A percentile compares a stretch with the other conserved stretches of the same genome.
Conservation (phyloP, 2,797 vertebrate species). For the Spondyliosoma cantharus region DNA sequence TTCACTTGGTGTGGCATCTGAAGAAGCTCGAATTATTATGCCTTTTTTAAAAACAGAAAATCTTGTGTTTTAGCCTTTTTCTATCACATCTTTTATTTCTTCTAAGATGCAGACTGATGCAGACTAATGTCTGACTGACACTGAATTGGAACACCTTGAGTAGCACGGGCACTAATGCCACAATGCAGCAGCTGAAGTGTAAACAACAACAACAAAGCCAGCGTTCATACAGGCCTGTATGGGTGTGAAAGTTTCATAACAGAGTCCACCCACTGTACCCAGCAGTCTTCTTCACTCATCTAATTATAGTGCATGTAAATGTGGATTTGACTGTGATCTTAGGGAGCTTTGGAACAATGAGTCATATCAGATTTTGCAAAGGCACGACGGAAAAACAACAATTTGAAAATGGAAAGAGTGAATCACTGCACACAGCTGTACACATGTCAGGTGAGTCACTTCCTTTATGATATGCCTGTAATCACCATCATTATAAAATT, state of each 20-base stretch:
- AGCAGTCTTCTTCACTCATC: constrained; percentile 32
- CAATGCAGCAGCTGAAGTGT: constrained; percentile 7
- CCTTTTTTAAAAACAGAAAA: background rate
- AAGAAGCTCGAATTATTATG: background rate
- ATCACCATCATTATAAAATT: constrained; percentile 46
- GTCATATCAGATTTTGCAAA: constrained; percentile 39
- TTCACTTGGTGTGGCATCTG: background rate
- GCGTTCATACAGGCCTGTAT: constrained; percentile 3
- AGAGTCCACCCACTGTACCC: constrained; percentile 43
- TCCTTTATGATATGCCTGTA: constrained; percentile 25
- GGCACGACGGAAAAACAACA: constrained; percentile 31
- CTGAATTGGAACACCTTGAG: constrained; percentile 4
- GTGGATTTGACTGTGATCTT: constrained; percentile 46
- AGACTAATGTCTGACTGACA: constrained; percentile 4
- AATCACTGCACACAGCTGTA: constrained; percentile 43
- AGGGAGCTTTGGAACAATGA: constrained; percentile 47
- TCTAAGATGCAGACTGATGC: background rate
- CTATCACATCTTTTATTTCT: background rate
- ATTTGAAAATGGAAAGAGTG: constrained; percentile 46
- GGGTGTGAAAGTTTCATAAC: constrained; percentile 33
- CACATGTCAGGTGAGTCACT: constrained; percentile 65
- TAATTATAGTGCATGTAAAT: constrained; percentile 60
- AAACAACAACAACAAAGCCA: constrained; percentile 12
- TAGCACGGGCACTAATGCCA: background rate
- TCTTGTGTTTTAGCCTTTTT: background rate